Evolutionary conservation across 1,140 invertebrate genomes (phyloP), one percentile per base, ranked within the genome.

Genomic region (Ceratina australensis): DNA sequence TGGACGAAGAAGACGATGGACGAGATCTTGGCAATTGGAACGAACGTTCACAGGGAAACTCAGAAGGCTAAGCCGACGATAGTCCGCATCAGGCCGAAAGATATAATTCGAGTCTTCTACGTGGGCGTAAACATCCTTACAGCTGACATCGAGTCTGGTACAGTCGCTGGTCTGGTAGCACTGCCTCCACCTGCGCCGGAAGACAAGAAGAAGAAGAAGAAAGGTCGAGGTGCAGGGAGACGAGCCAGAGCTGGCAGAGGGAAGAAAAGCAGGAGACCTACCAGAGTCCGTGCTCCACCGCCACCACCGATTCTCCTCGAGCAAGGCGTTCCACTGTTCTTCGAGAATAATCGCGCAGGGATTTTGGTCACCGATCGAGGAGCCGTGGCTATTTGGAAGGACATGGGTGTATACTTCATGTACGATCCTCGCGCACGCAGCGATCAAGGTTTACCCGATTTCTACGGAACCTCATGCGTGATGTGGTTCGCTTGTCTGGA

Each of bases 1-100:
- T 92, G 91, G 91, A 91, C 90, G 0, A 91, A 81, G 56, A 90
- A 85, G n/a, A 89, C 84, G 1, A 67, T 92, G 60, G 90, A 92
- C 50, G 90, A 92, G 77, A 89, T 92, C 20, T 68, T 91, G 0
- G 81, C 86, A 0, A 84, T 88, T 1, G 90, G 88, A 0, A 66
- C 47, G 16, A 79, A 67, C 4, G 78, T 92, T 15, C 80, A 91
- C 50, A 71, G 79, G 0, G 86, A 89, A 64, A 87, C 84, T 1
- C 49, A 72, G 8, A 91, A 88, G 42, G 22, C n/a, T 0, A 73
- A 59, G 8, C 49, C 68, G 0, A 75, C 56, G 0, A 82, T 80
- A 20, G 64, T 71, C 1, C 86, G 79, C 50, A 59, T 90, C 4
- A 87, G 83, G 47, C 83, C 89, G 1, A 64, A 61, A 3, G 90